Conservation (phyloP, 1,140 invertebrate species). For the Drosophila oshimai region DNA sequence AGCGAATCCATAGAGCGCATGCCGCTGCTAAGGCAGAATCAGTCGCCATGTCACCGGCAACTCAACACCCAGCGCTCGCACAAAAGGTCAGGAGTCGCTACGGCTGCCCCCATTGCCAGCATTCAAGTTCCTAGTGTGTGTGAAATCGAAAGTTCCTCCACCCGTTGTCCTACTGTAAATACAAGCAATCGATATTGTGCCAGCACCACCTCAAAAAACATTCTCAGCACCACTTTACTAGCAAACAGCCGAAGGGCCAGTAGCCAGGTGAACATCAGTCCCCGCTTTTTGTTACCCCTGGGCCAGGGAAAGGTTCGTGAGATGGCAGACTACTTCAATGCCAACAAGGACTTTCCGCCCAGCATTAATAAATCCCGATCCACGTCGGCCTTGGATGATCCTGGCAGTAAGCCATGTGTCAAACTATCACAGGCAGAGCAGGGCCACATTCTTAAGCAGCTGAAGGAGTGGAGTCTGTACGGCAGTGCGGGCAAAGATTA, state of each 20-base stretch:
- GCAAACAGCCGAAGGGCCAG: slow-evolving; percentile 21
- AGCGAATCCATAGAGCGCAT: slow-evolving; percentile 76
- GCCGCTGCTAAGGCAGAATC: slow-evolving; percentile 60
- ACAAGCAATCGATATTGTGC: slow-evolving; percentile 75
- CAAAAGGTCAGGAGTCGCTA: slow-evolving; percentile 64
- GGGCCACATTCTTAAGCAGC: slow-evolving; percentile 83
- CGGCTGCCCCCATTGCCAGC: slow-evolving; percentile 41
- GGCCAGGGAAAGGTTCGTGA: slow-evolving; percentile 83
- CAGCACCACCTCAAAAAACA: slow-evolving; percentile 52
- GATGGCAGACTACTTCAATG: slow-evolving; percentile 85
- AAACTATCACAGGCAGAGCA: slow-evolving; percentile 83
- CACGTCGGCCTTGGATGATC: slow-evolving; percentile 51
- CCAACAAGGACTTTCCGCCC: slow-evolving; percentile 50
- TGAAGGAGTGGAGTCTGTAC: slow-evolving; percentile 84
- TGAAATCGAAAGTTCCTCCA: slow-evolving; percentile 79
- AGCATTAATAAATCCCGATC: slow-evolving; percentile 54
- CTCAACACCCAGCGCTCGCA: slow-evolving; percentile 68
- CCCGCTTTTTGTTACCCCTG: slow-evolving; percentile 48
- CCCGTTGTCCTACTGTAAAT: slow-evolving; percentile 72
- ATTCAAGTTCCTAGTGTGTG: slow-evolving; percentile 77
- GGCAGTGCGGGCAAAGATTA: slow-evolving; percentile 81
- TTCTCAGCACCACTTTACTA: slow-evolving; percentile 29
- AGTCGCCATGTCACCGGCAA: slow-evolving; percentile 47
- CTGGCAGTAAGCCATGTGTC: slow-evolving; percentile 51
- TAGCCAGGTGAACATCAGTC: slow-evolving; percentile 69